Conservation (phyloP, 2,888 invertebrate species). For the Apamea monoglypha region DNA sequence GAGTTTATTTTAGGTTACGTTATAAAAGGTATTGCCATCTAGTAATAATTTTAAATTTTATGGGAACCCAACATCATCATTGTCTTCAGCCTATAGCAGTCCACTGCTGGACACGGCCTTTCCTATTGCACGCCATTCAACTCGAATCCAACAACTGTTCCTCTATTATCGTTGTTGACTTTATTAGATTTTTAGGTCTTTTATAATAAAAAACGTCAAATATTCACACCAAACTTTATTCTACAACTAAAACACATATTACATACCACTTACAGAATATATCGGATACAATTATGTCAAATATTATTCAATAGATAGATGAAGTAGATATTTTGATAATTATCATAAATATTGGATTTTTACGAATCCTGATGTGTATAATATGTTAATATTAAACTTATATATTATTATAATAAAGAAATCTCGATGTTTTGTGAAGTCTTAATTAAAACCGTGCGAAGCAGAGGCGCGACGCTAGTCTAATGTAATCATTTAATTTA, state of each 20-base stretch:
- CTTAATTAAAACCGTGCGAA: not conserved
- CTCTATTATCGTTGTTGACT: too few species aligned
- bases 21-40: too few species aligned
- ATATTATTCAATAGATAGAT: not conserved
- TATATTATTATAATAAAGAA: conserved; percentile 1
- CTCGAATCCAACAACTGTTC: too few species aligned
- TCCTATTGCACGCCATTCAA: too few species aligned
- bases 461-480: not conserved
- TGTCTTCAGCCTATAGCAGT: too few species aligned
- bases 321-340: not conserved
- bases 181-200: not conserved
- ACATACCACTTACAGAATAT: not conserved
- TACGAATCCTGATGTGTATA: conserved; percentile 6
- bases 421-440: conserved; percentile 12
- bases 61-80: too few species aligned
- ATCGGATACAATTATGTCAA: not conserved
- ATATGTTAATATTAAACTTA: not conserved
- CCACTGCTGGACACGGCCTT: too few species aligned
- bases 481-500: not conserved
- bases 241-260: conserved; percentile 5
- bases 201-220: not conserved
- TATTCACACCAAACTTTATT: conserved; percentile 1
- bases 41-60: too few species aligned
- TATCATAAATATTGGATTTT: conserved; percentile 3
- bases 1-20: too few species aligned